Base-by-base conservation (phyloP, 2,113 vertebrate genomes). In the Ctenomys sociabilis region DNA sequence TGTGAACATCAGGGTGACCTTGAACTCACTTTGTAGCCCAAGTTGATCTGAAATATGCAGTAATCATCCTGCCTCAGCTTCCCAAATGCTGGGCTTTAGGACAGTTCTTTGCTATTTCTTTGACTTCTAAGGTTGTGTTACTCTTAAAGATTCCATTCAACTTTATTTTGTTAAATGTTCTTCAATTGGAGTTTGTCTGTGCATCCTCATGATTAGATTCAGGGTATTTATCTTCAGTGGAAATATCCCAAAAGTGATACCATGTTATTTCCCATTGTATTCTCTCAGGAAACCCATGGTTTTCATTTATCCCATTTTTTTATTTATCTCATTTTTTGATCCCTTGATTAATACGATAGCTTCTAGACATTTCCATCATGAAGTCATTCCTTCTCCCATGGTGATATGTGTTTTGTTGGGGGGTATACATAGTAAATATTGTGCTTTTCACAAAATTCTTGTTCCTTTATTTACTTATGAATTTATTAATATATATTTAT, bases 241-340 rank as follows among this genome's bases (percentile, higher is more conserved):
- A 92, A 89, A 92, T 54, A 88, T 40, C 63, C 37, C 32, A 81
- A 7, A 90, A 84, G 40, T 30, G 49, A 80, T 61, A 7, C 37
- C 43, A 4, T 2, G 5, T 10, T 73, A 3, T 85, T 88, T 22
- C 54, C 73, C 45, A 64, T 26, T 63, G 1, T 24, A 11, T 83
- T 91, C 45, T 90, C 9, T 49, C 11, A 59, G 37, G 22, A 12
- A 17, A 12, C 54, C 43, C 72, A 35, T 81, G 35, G 35, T 28
- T 89, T 92, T 95, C n/a, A 90, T 80, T 94, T 77, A 75, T 49
- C 40, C 64, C n/a, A 75, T 64, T 75, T n/a, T n/a, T n/a, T n/a
- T n/a, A 90, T 80, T 94, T 77, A 75, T 49, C 40, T 57, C n/a
- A 75, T 64, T 75, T 95, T 95, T 87, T 89, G 32, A 64, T 82